phyloP scores from a whole-genome alignment of 2,797 vertebrate species.

The Malacoctenus gilli region DNA sequence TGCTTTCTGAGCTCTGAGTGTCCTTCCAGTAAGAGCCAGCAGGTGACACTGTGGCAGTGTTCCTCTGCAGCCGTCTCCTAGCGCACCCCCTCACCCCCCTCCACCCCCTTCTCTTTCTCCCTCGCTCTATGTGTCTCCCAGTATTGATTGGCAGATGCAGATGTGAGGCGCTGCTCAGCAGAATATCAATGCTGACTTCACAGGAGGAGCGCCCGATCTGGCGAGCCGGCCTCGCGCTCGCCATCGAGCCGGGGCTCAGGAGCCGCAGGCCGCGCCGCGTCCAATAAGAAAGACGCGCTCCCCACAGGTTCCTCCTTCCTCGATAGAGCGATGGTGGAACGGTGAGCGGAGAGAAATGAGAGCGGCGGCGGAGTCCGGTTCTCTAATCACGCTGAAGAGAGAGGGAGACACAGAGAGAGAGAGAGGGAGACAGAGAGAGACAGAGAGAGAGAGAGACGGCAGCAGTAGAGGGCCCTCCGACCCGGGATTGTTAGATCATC shows the following conservation, averaged over 20 bases:
- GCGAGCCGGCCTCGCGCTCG: conserved; percentile 13
- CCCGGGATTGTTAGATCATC: too few species aligned
- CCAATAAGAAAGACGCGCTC: not conserved
- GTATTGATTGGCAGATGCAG: conserved; percentile 54
- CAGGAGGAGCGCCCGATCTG: conserved; percentile 27
- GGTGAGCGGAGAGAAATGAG: not conserved
- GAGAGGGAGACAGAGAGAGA: not conserved
- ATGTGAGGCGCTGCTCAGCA: conserved; percentile 37
- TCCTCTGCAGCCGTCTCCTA: not conserved
- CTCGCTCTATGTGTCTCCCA: not conserved
- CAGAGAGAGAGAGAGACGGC: not conserved
- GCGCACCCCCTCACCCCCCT: not conserved
- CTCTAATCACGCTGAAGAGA: too few species aligned
- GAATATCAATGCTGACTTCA: conserved; percentile 59
- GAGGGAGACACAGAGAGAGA: too few species aligned
- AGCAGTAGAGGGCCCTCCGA: not conserved
- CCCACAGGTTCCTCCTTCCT: not conserved
- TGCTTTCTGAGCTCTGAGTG: not conserved
- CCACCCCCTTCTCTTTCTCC: not conserved
- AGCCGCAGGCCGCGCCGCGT: conserved; percentile 10
- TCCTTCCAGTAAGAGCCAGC: conserved; percentile 28
- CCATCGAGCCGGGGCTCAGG: conserved; percentile 18
- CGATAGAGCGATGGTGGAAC: not conserved
- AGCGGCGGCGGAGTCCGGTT: too few species aligned
- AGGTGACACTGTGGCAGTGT: conserved; percentile 57